A percentile compares a stretch with the other conserved stretches of the same genome.
Evolutionary conservation across 2,888 invertebrate species (phyloP).

Genomic region (Trissolcus japonicus): DNA sequence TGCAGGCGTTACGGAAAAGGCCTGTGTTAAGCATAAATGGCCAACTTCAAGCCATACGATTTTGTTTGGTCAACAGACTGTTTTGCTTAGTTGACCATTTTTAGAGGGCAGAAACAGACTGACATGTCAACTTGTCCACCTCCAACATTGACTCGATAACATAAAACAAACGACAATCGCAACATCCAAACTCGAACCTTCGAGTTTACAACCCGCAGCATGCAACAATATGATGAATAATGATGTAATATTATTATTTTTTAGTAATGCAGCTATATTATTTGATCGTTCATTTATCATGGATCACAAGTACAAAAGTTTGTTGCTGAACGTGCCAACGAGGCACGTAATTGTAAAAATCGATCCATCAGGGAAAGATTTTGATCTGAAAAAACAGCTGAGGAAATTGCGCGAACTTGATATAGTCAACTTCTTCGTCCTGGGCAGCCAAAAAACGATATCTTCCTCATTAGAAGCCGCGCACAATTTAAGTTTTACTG

Average conservation of each 20-base stretch:
- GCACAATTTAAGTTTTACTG: conserved; percentile 86
- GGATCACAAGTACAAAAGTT: conserved; percentile 95
- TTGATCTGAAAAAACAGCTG: conserved; percentile 80
- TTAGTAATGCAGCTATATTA: conserved; percentile 88
- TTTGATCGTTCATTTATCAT: conserved; percentile 93
- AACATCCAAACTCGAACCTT: too few species aligned
- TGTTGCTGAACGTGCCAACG: conserved; percentile 92
- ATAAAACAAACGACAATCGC: too few species aligned
- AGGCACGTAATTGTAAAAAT: conserved; percentile 89
- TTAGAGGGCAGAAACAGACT: too few species aligned
- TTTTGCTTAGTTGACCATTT: too few species aligned
- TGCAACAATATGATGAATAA: not conserved
- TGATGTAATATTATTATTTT: not conserved
- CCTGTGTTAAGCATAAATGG: too few species aligned
- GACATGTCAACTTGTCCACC: too few species aligned
- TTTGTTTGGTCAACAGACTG: not conserved
- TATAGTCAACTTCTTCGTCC: conserved; percentile 92
- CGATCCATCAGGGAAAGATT: conserved; percentile 78
- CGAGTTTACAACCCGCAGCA: too few species aligned
- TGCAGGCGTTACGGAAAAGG: too few species aligned
- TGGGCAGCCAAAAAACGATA: conserved; percentile 85
- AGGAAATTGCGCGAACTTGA: conserved; percentile 86
- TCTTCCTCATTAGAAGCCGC: conserved; percentile 84
- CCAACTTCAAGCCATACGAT: not conserved
- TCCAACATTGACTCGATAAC: too few species aligned